phyloP scores from a whole-genome alignment of 1,140 invertebrate species.

The Anastrepha ludens region DNA sequence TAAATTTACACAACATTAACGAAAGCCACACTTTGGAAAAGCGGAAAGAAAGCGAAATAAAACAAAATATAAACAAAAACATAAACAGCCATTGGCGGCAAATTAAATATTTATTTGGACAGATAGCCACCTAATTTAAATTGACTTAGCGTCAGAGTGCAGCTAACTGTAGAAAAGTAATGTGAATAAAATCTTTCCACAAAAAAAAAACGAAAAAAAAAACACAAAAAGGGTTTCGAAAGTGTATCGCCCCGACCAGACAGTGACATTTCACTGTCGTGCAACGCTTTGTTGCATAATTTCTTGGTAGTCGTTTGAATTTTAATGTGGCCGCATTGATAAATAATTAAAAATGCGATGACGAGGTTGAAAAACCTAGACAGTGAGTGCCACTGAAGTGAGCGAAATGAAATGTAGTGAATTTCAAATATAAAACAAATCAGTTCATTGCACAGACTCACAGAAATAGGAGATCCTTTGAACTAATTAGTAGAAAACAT shows the following conservation, averaged over 20 bases:
- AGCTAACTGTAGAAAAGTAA: background rate
- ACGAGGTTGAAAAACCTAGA: too few relatives aligned
- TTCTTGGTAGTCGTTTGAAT: too few relatives aligned
- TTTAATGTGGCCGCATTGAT: too few relatives aligned
- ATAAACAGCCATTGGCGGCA: background rate
- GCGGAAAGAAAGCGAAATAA: background rate
- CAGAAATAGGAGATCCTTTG: too few relatives aligned
- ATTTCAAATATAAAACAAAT: too few relatives aligned
- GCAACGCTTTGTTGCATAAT: too few relatives aligned
- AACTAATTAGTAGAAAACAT: too few relatives aligned
- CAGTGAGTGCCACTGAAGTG: too few relatives aligned
- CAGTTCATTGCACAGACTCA: too few relatives aligned
- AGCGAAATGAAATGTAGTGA: too few relatives aligned
- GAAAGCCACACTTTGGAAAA: constrained; percentile 24
- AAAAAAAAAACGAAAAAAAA: background rate
- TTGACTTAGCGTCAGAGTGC: background rate
- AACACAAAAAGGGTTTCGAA: background rate
- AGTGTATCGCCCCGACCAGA: background rate
- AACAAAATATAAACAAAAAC: background rate
- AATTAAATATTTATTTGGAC: constrained; percentile 50
- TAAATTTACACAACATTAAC: constrained; percentile 47
- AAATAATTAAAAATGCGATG: too few relatives aligned
- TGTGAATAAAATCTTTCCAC: background rate
- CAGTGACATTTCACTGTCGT: too few relatives aligned
- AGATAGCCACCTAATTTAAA: constrained; percentile 25